Evolutionary conservation across 2,888 invertebrate species (phyloP).

Genomic region (Omphaloscelis lunosa): DNA sequence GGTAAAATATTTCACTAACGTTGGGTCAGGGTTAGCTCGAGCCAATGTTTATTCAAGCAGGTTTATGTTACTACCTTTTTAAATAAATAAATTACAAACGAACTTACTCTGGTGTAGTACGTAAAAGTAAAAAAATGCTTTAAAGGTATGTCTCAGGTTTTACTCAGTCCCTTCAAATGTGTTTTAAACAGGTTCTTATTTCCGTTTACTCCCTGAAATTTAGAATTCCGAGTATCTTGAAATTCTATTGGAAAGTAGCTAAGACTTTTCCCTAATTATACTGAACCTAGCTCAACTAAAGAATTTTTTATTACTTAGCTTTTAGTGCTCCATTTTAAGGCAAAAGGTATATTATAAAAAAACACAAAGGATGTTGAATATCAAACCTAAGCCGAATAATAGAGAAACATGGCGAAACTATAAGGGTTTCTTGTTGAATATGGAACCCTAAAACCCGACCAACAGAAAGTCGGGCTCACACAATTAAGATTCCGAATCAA

Average conservation of each 20-base stretch:
- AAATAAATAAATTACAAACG: neutral
- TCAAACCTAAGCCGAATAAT: too few relatives aligned
- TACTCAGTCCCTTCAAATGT: neutral
- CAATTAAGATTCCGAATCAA: neutral
- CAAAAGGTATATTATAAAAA: neutral
- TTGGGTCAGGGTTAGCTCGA: slow-evolving; percentile 10
- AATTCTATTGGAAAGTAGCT: neutral
- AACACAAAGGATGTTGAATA: neutral
- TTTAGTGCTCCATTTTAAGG: neutral
- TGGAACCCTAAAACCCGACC: neutral
- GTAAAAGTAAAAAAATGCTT: neutral
- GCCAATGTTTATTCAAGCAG: slow-evolving; percentile 46
- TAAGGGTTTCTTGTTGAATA: too few relatives aligned
- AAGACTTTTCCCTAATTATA: too few relatives aligned
- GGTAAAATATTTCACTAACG: slow-evolving; percentile 25
- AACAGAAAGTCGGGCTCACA: neutral
- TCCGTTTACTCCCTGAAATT: neutral
- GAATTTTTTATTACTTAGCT: neutral
- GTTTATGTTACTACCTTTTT: slow-evolving; percentile 3
- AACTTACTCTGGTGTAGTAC: neutral
- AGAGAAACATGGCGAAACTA: neutral
- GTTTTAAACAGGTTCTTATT: neutral
- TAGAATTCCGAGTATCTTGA: neutral
- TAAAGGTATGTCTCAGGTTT: neutral
- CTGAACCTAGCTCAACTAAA: neutral